phyloP scores from a whole-genome alignment of 2,888 invertebrate genomes.

The Cryptops parisi region DNA sequence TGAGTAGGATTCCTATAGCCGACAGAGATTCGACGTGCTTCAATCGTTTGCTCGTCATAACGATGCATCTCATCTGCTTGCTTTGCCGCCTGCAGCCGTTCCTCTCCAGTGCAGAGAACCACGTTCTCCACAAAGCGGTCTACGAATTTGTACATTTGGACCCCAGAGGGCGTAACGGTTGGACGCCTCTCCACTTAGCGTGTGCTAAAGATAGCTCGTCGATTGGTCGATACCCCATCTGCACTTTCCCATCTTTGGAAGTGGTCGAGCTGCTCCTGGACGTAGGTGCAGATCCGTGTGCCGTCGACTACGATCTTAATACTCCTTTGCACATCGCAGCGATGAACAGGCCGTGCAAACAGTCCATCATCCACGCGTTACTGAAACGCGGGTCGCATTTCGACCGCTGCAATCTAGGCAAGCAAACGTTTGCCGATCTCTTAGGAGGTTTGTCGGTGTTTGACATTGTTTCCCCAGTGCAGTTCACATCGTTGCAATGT shows the following conservation, averaged over 20 bases:
- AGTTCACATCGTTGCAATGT: constrained; percentile 67
- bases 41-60: constrained; percentile 70
- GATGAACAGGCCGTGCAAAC: constrained; percentile 51
- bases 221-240: constrained; percentile 51
- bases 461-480: constrained; percentile 56
- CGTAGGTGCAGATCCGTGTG: constrained; percentile 68
- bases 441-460: constrained; percentile 46
- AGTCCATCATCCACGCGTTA: constrained; percentile 53
- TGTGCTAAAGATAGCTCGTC: constrained; percentile 58
- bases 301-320: constrained; percentile 65
- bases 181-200: constrained; percentile 51
- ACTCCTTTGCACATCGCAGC: constrained; percentile 77
- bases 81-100: constrained; percentile 43
- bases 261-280: constrained; percentile 58
- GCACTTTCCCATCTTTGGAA: constrained; percentile 52
- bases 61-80: constrained; percentile 65
- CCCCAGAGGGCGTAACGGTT: constrained; percentile 36
- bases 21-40: constrained; percentile 61
- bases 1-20: constrained; percentile 36
- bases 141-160: constrained; percentile 60
- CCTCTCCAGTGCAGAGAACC: constrained; percentile 26
- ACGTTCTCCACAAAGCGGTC: constrained; percentile 49
- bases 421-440: constrained; percentile 57
- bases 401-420: constrained; percentile 61
- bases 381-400: constrained; percentile 70